phyloP scores from a whole-genome alignment of 2,113 vertebrate species.

The Anthoscopus minutus region DNA sequence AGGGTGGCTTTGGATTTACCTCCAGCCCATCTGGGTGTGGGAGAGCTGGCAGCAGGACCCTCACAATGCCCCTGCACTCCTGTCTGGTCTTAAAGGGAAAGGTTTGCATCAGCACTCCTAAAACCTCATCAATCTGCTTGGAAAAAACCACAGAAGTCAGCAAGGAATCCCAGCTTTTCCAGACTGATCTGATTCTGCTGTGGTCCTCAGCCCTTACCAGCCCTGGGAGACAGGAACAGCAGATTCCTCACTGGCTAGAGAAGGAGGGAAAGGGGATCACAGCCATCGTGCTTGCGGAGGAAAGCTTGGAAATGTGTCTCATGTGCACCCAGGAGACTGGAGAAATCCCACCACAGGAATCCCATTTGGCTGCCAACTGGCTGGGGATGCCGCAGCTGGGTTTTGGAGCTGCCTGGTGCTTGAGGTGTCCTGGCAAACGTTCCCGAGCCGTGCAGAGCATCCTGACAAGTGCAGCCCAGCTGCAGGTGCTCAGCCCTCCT shows the following conservation, averaged over 20 bases:
- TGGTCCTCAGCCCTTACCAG: background rate
- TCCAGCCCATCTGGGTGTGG: accelerated
- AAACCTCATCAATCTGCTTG: background rate
- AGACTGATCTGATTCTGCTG: background rate
- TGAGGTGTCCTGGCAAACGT: background rate
- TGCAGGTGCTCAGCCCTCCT: background rate
- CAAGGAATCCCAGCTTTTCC: background rate
- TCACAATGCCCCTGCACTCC: background rate
- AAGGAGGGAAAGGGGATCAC: background rate
- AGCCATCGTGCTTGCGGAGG: background rate
- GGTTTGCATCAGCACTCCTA: background rate
- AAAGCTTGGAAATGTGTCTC: background rate
- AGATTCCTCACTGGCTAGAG: background rate
- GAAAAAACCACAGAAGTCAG: background rate
- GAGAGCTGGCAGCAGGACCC: background rate
- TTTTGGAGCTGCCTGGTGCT: background rate
- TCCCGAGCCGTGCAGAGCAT: background rate
- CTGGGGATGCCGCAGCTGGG: background rate
- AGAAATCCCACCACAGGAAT: slow-evolving; percentile 48
- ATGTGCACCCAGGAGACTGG: background rate
- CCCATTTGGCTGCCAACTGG: background rate
- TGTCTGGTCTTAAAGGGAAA: background rate
- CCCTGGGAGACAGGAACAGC: background rate
- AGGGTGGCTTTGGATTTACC: background rate
- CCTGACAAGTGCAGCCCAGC: background rate